Percentiles rank a stretch among this genome's conserved stretches.
These are phyloP conservation scores for Atherix ibis DNA, from an alignment of 2,888 invertebrate genomes.

Conservation along the genomic window DNA sequence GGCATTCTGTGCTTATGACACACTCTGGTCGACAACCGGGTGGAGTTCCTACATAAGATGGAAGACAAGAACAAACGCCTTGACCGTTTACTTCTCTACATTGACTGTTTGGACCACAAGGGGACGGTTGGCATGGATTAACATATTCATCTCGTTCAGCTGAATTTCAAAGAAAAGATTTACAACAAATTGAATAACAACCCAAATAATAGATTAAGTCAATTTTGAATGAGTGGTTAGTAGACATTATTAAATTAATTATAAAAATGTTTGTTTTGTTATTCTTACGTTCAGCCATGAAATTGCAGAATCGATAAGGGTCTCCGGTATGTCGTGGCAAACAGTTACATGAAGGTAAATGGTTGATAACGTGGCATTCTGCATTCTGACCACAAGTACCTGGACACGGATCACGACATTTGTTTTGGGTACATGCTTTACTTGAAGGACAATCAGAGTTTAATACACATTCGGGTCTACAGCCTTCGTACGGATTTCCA, in stretches of 20 bases:
- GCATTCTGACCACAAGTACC: slow-evolving; percentile 49
- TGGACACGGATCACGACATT: slow-evolving; percentile 46
- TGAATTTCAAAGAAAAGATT: too few relatives aligned
- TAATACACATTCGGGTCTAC: slow-evolving; percentile 48
- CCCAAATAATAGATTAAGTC: too few relatives aligned
- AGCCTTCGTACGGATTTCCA: slow-evolving; percentile 62
- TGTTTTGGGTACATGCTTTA: slow-evolving; percentile 47
- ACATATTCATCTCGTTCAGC: slow-evolving; percentile 20
- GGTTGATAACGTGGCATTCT: slow-evolving; percentile 47
- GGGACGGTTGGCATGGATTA: slow-evolving; percentile 38
- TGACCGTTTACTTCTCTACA: slow-evolving; percentile 50
- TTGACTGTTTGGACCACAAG: slow-evolving; percentile 66
- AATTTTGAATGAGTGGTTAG: too few relatives aligned
- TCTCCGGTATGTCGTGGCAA: slow-evolving; percentile 45
- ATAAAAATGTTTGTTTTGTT: slow-evolving; percentile 16
- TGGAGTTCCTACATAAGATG: slow-evolving; percentile 49
- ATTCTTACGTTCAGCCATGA: slow-evolving; percentile 36
- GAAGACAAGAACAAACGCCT: slow-evolving; percentile 51
- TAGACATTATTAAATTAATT: too few relatives aligned
- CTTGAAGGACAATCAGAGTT: slow-evolving; percentile 51
- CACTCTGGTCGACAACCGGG: slow-evolving; percentile 60
- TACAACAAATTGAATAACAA: too few relatives aligned
- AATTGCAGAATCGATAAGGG: slow-evolving; percentile 46
- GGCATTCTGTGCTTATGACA: slow-evolving; percentile 47
- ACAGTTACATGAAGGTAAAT: slow-evolving; percentile 47